Conservation (phyloP, 2,888 invertebrate genomes). For the Perithous albicinctus region DNA sequence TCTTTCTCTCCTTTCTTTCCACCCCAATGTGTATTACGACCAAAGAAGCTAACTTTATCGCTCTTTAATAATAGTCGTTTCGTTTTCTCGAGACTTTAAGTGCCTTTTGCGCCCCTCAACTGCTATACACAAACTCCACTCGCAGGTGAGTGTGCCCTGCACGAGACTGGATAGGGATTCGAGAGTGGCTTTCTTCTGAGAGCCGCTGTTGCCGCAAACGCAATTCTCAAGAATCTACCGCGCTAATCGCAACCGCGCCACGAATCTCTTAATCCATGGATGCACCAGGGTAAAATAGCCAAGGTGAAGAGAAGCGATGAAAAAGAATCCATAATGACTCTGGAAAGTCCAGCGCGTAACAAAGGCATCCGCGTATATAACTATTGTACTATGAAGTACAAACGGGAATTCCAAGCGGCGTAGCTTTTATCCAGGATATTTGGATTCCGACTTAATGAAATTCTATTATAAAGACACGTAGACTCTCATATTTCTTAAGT, state of each 20-base stretch:
- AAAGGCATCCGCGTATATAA: background rate
- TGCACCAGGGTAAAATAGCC: background rate
- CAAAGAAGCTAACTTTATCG: conserved; percentile 39
- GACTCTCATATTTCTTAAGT: too few species aligned
- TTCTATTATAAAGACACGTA: background rate
- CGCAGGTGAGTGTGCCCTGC: background rate
- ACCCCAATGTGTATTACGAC: conserved; percentile 33
- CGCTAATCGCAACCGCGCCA: conserved; percentile 13
- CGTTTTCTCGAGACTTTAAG: conserved; percentile 34
- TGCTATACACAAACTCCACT: background rate
- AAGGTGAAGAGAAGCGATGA: background rate
- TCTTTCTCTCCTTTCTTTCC: conserved; percentile 9
- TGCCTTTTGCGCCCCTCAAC: conserved; percentile 4
- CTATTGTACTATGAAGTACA: background rate
- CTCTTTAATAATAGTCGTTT: conserved; percentile 44
- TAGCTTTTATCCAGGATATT: background rate
- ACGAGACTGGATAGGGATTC: background rate
- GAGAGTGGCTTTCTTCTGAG: background rate
- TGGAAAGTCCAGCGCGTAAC: background rate
- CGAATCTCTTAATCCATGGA: conserved; percentile 18
- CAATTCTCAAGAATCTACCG: conserved; percentile 1
- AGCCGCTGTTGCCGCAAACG: background rate
- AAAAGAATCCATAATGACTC: background rate
- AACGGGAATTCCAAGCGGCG: background rate
- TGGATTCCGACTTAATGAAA: background rate